Conservation (phyloP, 2,797 vertebrate species). For the Tragopan temminckii region DNA sequence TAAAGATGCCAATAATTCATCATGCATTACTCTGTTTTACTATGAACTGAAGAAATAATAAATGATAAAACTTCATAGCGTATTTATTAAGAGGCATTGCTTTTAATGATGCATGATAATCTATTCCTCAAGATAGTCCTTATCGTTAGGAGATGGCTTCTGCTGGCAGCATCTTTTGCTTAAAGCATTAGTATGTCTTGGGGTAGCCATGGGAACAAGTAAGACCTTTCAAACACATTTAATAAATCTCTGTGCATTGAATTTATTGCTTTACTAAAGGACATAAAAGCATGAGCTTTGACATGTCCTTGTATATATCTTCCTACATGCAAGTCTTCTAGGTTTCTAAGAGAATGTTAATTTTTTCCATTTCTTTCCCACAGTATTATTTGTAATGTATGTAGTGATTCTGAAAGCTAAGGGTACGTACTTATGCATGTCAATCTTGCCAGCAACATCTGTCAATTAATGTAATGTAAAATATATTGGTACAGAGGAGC, state of each 20-base stretch:
- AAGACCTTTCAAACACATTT: slow-evolving; percentile 47
- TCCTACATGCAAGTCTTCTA: neutral
- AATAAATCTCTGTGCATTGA: slow-evolving; percentile 32
- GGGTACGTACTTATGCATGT: neutral
- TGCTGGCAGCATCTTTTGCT: slow-evolving; percentile 35
- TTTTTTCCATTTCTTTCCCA: slow-evolving; percentile 3
- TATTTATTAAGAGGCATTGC: slow-evolving; percentile 38
- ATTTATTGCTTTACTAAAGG: slow-evolving; percentile 44
- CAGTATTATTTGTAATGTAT: neutral
- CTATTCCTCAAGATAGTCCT: slow-evolving; percentile 31
- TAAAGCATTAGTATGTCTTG: slow-evolving; percentile 49
- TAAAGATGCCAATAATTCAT: neutral
- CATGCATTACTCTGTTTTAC: neutral
- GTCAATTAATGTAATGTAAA: slow-evolving; percentile 1
- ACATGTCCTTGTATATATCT: slow-evolving; percentile 24
- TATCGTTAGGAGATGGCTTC: slow-evolving; percentile 36
- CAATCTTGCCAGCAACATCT: neutral
- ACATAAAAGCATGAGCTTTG: slow-evolving; percentile 19
- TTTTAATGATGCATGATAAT: slow-evolving; percentile 55
- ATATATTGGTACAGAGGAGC: neutral
- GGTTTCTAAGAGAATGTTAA: neutral
- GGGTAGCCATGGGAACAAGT: slow-evolving; percentile 59
- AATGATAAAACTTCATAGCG: slow-evolving; percentile 17
- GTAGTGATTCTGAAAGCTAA: slow-evolving; percentile 8
- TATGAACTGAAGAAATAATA: slow-evolving; percentile 37